Conservation (phyloP, 2,113 vertebrate species). For the Raja brachyura region DNA sequence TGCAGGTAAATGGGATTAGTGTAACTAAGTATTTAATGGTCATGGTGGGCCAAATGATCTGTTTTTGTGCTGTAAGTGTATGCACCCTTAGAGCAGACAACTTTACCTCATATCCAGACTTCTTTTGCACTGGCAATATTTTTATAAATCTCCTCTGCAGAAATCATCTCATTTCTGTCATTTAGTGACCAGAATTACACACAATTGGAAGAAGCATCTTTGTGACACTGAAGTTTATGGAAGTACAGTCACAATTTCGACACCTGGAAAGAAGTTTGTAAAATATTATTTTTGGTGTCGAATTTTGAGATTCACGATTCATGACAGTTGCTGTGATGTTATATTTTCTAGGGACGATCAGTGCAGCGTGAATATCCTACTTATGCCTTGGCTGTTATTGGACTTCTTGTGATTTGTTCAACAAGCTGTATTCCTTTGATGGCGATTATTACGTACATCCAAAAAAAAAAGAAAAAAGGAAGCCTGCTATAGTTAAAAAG, state of each 20-base stretch:
- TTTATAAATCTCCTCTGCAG: too few relatives aligned
- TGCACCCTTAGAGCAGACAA: too few relatives aligned
- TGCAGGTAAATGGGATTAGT: too few relatives aligned
- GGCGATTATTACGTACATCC: conserved; percentile 60
- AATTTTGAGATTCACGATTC: background rate
- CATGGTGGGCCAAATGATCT: too few relatives aligned
- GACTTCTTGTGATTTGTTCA: conserved; percentile 68
- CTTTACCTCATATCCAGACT: too few relatives aligned
- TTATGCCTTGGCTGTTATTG: conserved; percentile 66
- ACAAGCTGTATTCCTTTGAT: conserved; percentile 70
- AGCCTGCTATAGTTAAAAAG: background rate
- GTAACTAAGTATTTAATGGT: too few relatives aligned
- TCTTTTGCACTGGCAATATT: too few relatives aligned
- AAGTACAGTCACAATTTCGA: background rate
- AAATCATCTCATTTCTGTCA: too few relatives aligned
- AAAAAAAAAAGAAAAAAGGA: conserved; percentile 46
- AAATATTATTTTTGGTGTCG: background rate
- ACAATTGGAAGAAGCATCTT: too few relatives aligned
- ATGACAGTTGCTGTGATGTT: conserved; percentile 16
- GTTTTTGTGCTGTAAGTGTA: too few relatives aligned
- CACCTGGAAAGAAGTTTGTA: background rate
- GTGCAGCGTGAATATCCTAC: conserved; percentile 70
- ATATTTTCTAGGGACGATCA: conserved; percentile 66
- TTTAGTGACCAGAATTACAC: too few relatives aligned
- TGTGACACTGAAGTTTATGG: background rate